Evolutionary conservation across 2,797 vertebrate species (phyloP).

Genomic region (Rhinogobio ventralis): DNA sequence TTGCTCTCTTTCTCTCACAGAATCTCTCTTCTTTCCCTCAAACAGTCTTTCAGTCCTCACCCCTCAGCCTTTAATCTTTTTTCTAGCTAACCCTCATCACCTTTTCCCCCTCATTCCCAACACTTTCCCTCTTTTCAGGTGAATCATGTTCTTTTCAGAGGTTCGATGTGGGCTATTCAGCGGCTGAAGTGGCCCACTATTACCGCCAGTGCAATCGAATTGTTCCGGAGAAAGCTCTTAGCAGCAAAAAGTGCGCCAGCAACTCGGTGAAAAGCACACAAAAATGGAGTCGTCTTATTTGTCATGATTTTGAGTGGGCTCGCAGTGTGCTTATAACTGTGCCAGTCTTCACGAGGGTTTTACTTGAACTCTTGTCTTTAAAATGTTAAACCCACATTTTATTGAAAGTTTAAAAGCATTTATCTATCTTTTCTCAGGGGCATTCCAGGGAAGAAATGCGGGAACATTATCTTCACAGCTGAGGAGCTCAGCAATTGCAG

Average conservation of each 20-base stretch:
- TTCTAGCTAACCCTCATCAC: conserved; percentile 40
- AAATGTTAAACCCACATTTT: conserved; percentile 35
- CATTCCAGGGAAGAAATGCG: conserved; percentile 83
- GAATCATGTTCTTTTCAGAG: conserved; percentile 56
- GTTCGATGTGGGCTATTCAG: conserved; percentile 41
- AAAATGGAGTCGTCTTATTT: conserved; percentile 41
- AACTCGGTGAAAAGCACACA: conserved; percentile 13
- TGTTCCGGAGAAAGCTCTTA: conserved; percentile 39
- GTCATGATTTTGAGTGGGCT: conserved; percentile 45
- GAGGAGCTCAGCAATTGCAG: conserved; percentile 62
- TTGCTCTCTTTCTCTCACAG: conserved; percentile 24
- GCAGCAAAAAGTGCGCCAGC: conserved; percentile 17
- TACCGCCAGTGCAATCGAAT: conserved; percentile 28
- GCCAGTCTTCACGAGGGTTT: conserved; percentile 1
- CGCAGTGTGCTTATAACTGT: conserved; percentile 15
- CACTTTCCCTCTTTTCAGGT: conserved; percentile 23
- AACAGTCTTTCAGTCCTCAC: not conserved
- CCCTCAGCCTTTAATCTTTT: conserved; percentile 29
- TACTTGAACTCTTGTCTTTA: conserved; percentile 50
- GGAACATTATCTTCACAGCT: conserved; percentile 76
- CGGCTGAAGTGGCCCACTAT: conserved; percentile 26
- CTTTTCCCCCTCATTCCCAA: conserved; percentile 13
- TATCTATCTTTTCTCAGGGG: conserved; percentile 69
- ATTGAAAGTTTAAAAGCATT: conserved; percentile 44
- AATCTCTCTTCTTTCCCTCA: conserved; percentile 5